phyloP scores from a whole-genome alignment of 2,888 invertebrate species.

The Neoscelio sp. region DNA sequence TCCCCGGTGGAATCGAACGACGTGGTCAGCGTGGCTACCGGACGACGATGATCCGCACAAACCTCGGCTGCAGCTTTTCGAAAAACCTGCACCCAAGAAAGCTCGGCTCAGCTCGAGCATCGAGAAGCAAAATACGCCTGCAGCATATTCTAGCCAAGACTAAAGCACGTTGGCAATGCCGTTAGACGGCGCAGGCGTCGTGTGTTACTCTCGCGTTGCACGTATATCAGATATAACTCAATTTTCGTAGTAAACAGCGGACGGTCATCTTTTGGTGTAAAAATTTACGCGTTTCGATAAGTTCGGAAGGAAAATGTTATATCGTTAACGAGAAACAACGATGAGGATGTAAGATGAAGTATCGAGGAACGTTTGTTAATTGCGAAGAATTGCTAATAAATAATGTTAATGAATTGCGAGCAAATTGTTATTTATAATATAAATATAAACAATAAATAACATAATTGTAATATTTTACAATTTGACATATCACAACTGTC shows the following conservation, averaged over 20 bases:
- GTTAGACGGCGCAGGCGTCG: conserved; percentile 69
- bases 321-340: neutral
- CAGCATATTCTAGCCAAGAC: conserved; percentile 52
- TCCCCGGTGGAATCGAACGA: conserved; percentile 2
- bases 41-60: conserved; percentile 1
- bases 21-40: neutral
- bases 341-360: no score
- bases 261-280: conserved; percentile 24
- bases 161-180: conserved; percentile 67
- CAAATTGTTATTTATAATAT: no score
- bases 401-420: no score
- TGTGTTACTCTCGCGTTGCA: conserved; percentile 52
- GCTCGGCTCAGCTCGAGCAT: conserved; percentile 29
- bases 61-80: conserved; percentile 16
- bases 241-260: conserved; percentile 63
- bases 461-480: no score
- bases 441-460: no score
- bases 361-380: no score
- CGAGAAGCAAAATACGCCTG: conserved; percentile 43
- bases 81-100: conserved; percentile 30
- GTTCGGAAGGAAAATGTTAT: neutral
- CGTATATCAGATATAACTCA: conserved; percentile 61
- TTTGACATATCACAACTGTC: no score
- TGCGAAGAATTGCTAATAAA: no score
- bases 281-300: conserved; percentile 2